These are phyloP conservation scores for Lophochroa leadbeateri DNA, from an alignment of 2,113 vertebrate species.

Conservation along the genomic window DNA sequence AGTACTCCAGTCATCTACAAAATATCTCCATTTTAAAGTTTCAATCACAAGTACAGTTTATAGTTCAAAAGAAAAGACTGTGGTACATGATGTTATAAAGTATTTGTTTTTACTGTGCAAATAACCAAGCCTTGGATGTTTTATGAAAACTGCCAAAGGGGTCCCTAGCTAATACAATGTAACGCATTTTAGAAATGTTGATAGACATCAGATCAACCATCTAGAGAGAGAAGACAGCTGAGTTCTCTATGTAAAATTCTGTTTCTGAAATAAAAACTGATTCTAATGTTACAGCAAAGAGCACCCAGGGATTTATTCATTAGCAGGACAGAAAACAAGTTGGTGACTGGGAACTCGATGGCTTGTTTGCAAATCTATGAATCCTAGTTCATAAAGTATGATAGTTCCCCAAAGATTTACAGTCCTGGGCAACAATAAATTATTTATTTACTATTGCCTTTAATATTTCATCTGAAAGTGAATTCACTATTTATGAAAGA, in stretches of 20 bases:
- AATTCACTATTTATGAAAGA: not conserved
- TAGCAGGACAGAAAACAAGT: not conserved
- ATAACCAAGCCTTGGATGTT: not conserved
- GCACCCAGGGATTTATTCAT: not conserved
- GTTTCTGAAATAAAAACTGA: not conserved
- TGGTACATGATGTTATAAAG: not conserved
- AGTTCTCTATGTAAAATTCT: not conserved
- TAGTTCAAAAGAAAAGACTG: not conserved
- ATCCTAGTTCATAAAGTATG: not conserved
- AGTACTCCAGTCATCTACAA: not conserved
- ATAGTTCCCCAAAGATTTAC: not conserved
- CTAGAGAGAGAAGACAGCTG: not conserved
- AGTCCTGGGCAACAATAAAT: not conserved
- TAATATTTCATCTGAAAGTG: not conserved
- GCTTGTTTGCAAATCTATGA: not conserved
- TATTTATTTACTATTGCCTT: not conserved
- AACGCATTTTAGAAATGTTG: not conserved
- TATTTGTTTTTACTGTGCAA: not conserved
- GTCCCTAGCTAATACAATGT: not conserved
- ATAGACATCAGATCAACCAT: not conserved
- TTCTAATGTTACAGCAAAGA: not conserved
- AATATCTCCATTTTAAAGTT: not conserved
- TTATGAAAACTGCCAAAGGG: not conserved
- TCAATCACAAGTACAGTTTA: not conserved
- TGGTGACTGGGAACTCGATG: not conserved